Conservation (phyloP, 2,797 vertebrate species). For the Masticophis lateralis region DNA sequence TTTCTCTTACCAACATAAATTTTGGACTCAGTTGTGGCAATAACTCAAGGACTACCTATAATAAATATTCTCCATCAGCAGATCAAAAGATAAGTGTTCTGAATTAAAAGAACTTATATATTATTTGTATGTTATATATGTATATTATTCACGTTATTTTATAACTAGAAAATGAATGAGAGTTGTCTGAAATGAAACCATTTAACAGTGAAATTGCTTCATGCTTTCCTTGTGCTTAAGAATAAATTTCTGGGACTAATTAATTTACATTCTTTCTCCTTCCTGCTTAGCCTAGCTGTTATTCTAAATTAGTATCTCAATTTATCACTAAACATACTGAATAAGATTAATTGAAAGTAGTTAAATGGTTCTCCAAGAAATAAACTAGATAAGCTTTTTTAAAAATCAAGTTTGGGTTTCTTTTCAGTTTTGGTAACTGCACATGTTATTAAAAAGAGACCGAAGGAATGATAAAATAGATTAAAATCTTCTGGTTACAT, state of each 20-base stretch:
- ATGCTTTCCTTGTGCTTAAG: neutral
- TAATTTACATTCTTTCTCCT: neutral
- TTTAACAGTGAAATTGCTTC: conserved; percentile 27
- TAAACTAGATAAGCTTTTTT: conserved; percentile 12
- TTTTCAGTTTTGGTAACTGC: conserved; percentile 5
- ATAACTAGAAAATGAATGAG: conserved; percentile 6
- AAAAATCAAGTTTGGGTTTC: neutral
- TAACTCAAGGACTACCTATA: neutral
- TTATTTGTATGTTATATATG: neutral
- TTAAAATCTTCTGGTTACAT: conserved; percentile 9
- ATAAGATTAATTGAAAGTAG: conserved; percentile 1
- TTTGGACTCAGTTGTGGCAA: neutral
- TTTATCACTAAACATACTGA: neutral
- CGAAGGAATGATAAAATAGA: conserved; percentile 23
- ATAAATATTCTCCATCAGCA: neutral
- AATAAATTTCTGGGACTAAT: conserved; percentile 5
- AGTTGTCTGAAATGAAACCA: conserved; percentile 25
- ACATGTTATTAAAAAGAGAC: neutral
- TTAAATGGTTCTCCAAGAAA: conserved; percentile 15
- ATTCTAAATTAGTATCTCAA: conserved; percentile 7
- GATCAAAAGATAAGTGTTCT: neutral
- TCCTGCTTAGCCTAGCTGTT: conserved; percentile 16
- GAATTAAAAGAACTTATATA: neutral
- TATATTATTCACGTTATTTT: conserved; percentile 4
- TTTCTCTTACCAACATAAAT: neutral